Evolutionary conservation across 2,113 vertebrate species (phyloP).

Genomic region (Stegastes partitus): DNA sequence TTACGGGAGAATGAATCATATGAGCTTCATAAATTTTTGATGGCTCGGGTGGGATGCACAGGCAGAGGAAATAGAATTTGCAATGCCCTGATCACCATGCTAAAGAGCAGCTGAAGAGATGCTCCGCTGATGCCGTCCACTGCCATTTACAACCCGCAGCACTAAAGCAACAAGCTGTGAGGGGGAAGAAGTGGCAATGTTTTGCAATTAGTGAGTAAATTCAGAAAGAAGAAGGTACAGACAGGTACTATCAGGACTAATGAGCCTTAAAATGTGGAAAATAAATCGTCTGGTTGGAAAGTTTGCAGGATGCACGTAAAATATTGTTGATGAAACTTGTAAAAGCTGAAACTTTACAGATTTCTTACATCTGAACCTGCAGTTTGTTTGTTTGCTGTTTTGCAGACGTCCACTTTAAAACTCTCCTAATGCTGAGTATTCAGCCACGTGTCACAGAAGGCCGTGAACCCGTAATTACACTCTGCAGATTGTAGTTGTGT

Average conservation of each 20-base stretch:
- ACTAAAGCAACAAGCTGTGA: slow-evolving; percentile 1
- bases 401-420: not conserved
- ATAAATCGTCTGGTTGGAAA: not conserved
- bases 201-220: slow-evolving; percentile 9
- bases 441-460: not conserved
- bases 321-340: not conserved
- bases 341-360: no score
- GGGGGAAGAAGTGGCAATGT: not conserved
- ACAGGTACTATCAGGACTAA: not conserved
- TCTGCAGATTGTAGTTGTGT: slow-evolving; percentile 7
- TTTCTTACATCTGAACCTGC: not conserved
- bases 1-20: slow-evolving; percentile 4
- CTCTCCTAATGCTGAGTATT: not conserved
- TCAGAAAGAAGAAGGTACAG: not conserved
- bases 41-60: slow-evolving; percentile 21
- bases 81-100: slow-evolving; percentile 29
- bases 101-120: slow-evolving; percentile 26
- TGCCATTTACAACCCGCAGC: slow-evolving; percentile 1
- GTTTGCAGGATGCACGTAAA: not conserved
- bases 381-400: not conserved
- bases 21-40: slow-evolving; percentile 48
- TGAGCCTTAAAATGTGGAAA: no score
- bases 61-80: slow-evolving; percentile 31
- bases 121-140: not conserved
- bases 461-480: slow-evolving; percentile 9